phyloP scores from a whole-genome alignment of 2,888 invertebrate genomes.

The Tetragonula carbonaria region DNA sequence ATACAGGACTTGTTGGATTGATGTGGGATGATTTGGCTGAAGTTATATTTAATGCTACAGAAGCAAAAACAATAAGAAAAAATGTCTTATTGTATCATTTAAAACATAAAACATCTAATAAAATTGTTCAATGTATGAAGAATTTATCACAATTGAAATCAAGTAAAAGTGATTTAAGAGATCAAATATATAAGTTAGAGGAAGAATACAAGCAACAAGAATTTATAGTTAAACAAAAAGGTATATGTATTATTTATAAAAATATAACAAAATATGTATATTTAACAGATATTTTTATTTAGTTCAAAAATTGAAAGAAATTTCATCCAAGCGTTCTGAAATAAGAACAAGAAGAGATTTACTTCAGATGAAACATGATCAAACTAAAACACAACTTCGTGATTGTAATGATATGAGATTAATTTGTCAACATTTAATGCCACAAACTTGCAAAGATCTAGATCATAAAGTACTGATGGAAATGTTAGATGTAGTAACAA shows the following conservation, averaged over 20 bases:
- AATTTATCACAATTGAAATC: slow-evolving; percentile 64
- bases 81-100: slow-evolving; percentile 76
- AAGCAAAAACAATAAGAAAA: slow-evolving; percentile 71
- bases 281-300: slow-evolving; percentile 12
- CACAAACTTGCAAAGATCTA: slow-evolving; percentile 71
- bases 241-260: slow-evolving; percentile 59
- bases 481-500: slow-evolving; percentile 72
- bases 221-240: slow-evolving; percentile 72
- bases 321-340: slow-evolving; percentile 61
- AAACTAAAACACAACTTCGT: slow-evolving; percentile 72
- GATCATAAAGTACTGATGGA: slow-evolving; percentile 71
- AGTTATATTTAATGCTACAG: slow-evolving; percentile 59
- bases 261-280: neutral
- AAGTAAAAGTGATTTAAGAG: slow-evolving; percentile 62
- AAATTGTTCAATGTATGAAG: slow-evolving; percentile 64
- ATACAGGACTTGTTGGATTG: slow-evolving; percentile 72
- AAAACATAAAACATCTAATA: slow-evolving; percentile 61
- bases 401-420: slow-evolving; percentile 75
- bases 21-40: slow-evolving; percentile 76
- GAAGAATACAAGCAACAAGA: slow-evolving; percentile 72
- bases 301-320: slow-evolving; percentile 72
- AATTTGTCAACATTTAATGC: slow-evolving; percentile 77
- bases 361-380: slow-evolving; percentile 71
- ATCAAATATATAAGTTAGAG: slow-evolving; percentile 69
- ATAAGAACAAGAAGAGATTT: slow-evolving; percentile 71